Base-by-base conservation (phyloP, 2,113 vertebrate genomes). In the Ochotona curzoniae region DNA sequence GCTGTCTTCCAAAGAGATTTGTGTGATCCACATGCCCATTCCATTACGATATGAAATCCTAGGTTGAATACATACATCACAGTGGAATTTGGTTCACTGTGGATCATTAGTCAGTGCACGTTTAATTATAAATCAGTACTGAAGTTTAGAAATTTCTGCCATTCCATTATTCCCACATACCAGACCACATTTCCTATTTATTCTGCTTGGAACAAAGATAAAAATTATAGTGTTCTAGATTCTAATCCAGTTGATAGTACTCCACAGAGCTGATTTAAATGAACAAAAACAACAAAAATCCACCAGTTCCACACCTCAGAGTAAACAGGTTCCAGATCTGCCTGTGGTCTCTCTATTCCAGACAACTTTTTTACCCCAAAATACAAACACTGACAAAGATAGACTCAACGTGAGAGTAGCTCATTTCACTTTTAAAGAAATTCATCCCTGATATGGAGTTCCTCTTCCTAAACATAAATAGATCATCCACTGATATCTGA, bases 101-200 rank as follows among this genome's bases (percentile, higher is more conserved):
- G 97, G 69, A 87, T 90, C 85, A 90, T 49, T 94, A 93, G 63
- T 80, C 67, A 66, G 25, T 20, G n/a, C 47, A 44, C 83, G 66
- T 90, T 90, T 95, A 96, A 97, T 95, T 88, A 93, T 30, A 89
- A 64, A 84, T 71, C 66, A 67, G 7, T 47, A 95, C 93, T 78
- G 26, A 94, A 81, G 76, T 94, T 94, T 69, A 89, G 90, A 97
- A 95, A 89, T 38, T 21, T 84, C 95, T 92, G 1, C 1, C 25
- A 57, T 74, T 96, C 93, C 83, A 86, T 63, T 83, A 69, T 96
- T 75, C 61, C 73, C 60, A 51, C 4, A n/a, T 0, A 69, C 66
- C n/a, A 75, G 30, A 26, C 32, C 18, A 70, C 79, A 63, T 93
- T 93, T 93, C 94, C 86, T 87, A 92, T 21, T 64, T 63, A 66